phyloP scores from a whole-genome alignment of 2,888 invertebrate species.

The Ophion slaviceki region DNA sequence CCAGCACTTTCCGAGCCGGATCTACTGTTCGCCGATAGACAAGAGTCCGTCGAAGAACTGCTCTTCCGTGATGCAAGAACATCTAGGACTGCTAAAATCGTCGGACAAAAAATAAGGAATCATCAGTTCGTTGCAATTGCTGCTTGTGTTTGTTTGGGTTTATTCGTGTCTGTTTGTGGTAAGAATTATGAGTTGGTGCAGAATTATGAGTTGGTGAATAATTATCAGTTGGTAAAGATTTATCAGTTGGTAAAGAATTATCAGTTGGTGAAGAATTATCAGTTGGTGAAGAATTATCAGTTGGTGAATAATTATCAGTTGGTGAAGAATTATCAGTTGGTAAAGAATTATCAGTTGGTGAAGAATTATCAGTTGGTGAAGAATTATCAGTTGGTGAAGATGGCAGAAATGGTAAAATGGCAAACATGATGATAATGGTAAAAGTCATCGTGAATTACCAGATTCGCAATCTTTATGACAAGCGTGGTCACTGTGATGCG shows the following conservation, averaged over 20 bases:
- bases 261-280: too few relatives aligned
- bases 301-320: not conserved
- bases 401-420: not conserved
- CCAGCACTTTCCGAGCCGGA: conserved; percentile 85
- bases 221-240: too few relatives aligned
- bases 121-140: not conserved
- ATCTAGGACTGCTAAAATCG: conserved; percentile 73
- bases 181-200: not conserved
- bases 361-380: too few relatives aligned
- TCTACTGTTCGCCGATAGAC: conserved; percentile 86
- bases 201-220: too few relatives aligned
- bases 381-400: not conserved
- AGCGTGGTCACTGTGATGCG: conserved; percentile 76
- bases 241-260: too few relatives aligned
- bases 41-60: conserved; percentile 87
- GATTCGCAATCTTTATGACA: conserved; percentile 80
- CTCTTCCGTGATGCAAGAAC: conserved; percentile 85
- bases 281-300: too few relatives aligned
- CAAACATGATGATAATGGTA: not conserved
- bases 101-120: not conserved
- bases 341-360: too few relatives aligned
- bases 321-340: too few relatives aligned
- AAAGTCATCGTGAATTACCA: conserved; percentile 69
- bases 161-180: not conserved
- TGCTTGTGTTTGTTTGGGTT: not conserved